A percentile compares a stretch with the other conserved stretches of the same genome.
These are phyloP conservation scores for Platerodrilus igneus DNA, from an alignment of 2,888 invertebrate species.

Conservation along the genomic window DNA sequence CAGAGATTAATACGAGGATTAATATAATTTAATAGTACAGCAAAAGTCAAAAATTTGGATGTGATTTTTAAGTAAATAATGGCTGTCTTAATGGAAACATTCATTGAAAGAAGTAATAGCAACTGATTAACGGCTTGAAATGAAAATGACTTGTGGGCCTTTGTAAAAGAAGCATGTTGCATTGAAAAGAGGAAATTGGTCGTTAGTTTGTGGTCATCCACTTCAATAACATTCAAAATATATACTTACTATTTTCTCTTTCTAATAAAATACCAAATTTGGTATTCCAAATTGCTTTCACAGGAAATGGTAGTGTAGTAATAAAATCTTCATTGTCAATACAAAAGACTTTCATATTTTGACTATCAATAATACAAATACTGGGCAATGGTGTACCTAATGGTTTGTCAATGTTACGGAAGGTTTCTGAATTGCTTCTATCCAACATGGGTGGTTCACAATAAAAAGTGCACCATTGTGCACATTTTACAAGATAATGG, in stretches of 20 bases:
- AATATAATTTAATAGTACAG: no score
- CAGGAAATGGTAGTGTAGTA: conserved; percentile 73
- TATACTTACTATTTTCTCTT: conserved; percentile 51
- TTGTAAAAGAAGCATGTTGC: no score
- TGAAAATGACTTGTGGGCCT: no score
- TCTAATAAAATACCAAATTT: conserved; percentile 83
- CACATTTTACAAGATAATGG: conserved; percentile 77
- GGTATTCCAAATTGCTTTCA: conserved; percentile 78
- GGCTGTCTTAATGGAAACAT: no score
- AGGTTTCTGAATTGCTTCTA: conserved; percentile 31
- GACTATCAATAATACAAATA: conserved; percentile 69
- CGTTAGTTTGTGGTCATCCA: no score
- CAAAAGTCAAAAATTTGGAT: no score
- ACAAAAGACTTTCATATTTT: conserved; percentile 72
- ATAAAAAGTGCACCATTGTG: conserved; percentile 66
- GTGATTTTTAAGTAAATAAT: no score
- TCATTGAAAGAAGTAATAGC: no score
- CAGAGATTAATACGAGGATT: no score
- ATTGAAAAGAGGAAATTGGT: no score
- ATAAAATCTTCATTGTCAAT: conserved; percentile 78
- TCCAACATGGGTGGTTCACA: conserved; percentile 56
- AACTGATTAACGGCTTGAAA: no score
- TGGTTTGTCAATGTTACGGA: conserved; percentile 51
- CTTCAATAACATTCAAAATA: no score
- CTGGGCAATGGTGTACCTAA: conserved; percentile 57